phyloP scores from a whole-genome alignment of 2,797 vertebrate genomes.

The Mareca strepera region DNA sequence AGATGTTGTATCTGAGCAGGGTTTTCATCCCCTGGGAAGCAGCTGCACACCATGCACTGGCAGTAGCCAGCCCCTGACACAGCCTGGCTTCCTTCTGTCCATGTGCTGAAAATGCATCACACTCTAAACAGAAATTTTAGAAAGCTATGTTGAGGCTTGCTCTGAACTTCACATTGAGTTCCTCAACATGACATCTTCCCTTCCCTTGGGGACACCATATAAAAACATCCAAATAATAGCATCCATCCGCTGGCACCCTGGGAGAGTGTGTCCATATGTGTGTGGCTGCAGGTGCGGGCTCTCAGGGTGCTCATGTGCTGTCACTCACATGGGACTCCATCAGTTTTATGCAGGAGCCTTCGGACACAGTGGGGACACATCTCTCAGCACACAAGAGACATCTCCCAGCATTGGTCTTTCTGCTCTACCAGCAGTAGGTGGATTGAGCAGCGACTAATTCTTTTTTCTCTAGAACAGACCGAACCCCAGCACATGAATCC shows the following conservation, averaged over 20 bases:
- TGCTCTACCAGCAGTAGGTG: rapidly evolving
- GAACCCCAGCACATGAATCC: neutral
- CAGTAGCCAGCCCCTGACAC: rapidly evolving
- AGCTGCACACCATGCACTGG: rapidly evolving
- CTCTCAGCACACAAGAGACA: neutral
- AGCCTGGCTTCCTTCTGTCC: neutral
- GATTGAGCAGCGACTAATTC: neutral
- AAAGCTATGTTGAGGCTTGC: rapidly evolving
- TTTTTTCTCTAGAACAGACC: neutral
- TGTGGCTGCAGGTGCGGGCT: rapidly evolving
- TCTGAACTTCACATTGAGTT: neutral
- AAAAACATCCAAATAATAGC: neutral
- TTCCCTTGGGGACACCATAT: neutral
- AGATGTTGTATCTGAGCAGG: neutral
- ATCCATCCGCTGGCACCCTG: rapidly evolving
- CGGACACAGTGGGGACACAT: neutral
- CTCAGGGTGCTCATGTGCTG: neutral
- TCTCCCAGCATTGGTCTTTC: neutral
- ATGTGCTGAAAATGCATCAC: neutral
- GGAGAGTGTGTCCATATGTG: rapidly evolving
- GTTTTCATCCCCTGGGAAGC: neutral
- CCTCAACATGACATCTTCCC: neutral
- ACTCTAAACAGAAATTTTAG: neutral
- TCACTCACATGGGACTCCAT: rapidly evolving
- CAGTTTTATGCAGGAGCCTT: neutral